Conservation (phyloP, 2,888 invertebrate genomes). For the Molorchus minor region DNA sequence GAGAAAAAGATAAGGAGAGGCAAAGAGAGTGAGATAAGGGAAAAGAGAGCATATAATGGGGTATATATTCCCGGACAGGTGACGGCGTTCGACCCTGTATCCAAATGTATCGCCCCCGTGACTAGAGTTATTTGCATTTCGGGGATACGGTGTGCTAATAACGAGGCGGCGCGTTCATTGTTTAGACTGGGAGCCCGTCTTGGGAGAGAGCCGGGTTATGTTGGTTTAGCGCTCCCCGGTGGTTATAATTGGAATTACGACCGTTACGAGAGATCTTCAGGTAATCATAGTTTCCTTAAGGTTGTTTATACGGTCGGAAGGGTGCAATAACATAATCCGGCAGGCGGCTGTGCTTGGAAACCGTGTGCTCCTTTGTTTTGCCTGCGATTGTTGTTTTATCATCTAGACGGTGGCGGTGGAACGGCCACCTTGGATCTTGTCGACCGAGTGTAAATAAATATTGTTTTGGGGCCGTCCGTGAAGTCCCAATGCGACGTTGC, state of each 20-base stretch:
- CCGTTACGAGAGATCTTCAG: conserved; percentile 48
- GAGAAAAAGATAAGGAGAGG: no score
- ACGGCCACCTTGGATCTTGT: no score
- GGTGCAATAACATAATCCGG: conserved; percentile 35
- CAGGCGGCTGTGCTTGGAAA: conserved; percentile 21
- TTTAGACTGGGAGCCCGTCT: conserved; percentile 45
- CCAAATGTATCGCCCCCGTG: conserved; percentile 26
- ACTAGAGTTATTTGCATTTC: conserved; percentile 49
- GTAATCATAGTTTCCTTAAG: conserved; percentile 50
- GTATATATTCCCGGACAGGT: no score
- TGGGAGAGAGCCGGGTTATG: conserved; percentile 44
- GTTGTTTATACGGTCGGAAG: conserved; percentile 43
- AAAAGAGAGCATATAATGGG: no score
- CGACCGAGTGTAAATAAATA: no score
- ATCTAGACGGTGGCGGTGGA: background rate
- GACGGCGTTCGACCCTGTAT: no score
- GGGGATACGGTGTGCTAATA: conserved; percentile 43
- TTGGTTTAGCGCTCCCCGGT: conserved; percentile 46
- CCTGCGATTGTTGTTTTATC: conserved; percentile 27
- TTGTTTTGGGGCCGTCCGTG: no score
- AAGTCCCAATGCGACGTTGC: no score
- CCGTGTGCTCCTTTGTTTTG: conserved; percentile 29
- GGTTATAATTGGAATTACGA: conserved; percentile 50
- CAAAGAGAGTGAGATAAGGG: no score
- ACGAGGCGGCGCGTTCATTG: conserved; percentile 43